Evolutionary conservation across 2,113 vertebrate genomes (phyloP), one percentile per base, ranked within the genome.

Genomic region (Gila orcuttii): DNA sequence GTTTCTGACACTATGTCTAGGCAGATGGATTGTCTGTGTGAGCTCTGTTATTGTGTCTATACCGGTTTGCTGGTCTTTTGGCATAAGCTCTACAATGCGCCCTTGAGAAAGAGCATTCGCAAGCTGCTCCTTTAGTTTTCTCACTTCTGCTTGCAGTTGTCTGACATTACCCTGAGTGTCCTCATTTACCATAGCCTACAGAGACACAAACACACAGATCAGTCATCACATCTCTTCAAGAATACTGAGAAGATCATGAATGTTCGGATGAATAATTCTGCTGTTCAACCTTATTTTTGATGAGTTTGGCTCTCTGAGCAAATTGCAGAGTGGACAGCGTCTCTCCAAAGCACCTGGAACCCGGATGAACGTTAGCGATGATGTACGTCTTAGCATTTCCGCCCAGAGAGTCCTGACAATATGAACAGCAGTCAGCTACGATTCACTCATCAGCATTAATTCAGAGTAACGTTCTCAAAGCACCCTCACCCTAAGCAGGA

Each of bases 321-420:
- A 99, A 99, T 17, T 99, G 97, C 87, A 99, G 93, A 0, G 97
- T 99, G 62, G 98, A 99, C 1, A 99, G 89, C 0, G 98, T 99
- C 94, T 99, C 97, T 73, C 97, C 97, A 90, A 99, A 99, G 91
- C 96, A 99, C 85, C 93, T 97, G 79, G 96, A 96, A 85, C 97
- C 97, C 4, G 97, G 98, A 64, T 99, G 97, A n/a, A 99, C 96
- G 23, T 99, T 99, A 76, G 97, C 97, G 0, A 99, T 98, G 73
- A 99, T 97, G 88, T 94, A 97, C 0, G 98, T 99, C 93, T 96
- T 99, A 79, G 98, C 98, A 87, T 99, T 99, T 64, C 98, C 98
- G 57, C 98, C 98, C 82, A 99, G 96, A 83, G 98, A 99, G 87
- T 99, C 97, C 98, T 99, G 90, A 91, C 87, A 85, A 28, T 52